Base-by-base conservation (phyloP, 2,113 vertebrate species). In the Neomonachus schauinslandi region DNA sequence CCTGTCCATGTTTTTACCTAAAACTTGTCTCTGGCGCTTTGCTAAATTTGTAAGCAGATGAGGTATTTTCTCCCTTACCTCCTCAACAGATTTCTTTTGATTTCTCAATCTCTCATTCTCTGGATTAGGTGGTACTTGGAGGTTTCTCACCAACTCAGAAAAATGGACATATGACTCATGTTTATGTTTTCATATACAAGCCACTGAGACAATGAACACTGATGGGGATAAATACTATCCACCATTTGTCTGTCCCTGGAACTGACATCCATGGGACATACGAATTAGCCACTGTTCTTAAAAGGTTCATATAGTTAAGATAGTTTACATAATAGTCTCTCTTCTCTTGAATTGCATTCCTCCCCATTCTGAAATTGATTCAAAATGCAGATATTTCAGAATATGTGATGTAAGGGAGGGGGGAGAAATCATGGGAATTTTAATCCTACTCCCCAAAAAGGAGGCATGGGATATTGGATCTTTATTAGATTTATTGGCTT, bases 71-170 rank as follows among this genome's bases (percentile, higher is more conserved):
- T 76, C 7, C 36, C 65, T 55, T 51, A 86, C 31, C n/a, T 46
- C 42, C 49, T 67, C 86, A 61, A 4, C 33, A 86, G 46, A 89
- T 92, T 53, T 65, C 51, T 80, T 96, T 87, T 46, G 42, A 61
- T 80, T 87, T 95, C 91, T 93, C 69, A 74, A 5, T 88, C 84
- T 96, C 74, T 92, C n/a, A 12, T 57, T 89, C 53, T 95, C 53
- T 89, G 42, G 53, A 82, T 31, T 51, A 79, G 19, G 42, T 53
- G 14, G 6, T 36, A n/a, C 18, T 57, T 59, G 42, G 49, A 89
- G 67, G 57, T 8, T 72, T 86, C 33, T 6, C 36, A 72, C 31
- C 51, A 95, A 42, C 31, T 74, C 90, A 55, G 42, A 87, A 53
- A 53, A n/a, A 65, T 28, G 9, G 51, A 36, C 91, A 91, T 53